A percentile compares a stretch with the other conserved stretches of the same genome.
phyloP scores from a whole-genome alignment of 2,888 invertebrate genomes.

The Orgyia antiqua region DNA sequence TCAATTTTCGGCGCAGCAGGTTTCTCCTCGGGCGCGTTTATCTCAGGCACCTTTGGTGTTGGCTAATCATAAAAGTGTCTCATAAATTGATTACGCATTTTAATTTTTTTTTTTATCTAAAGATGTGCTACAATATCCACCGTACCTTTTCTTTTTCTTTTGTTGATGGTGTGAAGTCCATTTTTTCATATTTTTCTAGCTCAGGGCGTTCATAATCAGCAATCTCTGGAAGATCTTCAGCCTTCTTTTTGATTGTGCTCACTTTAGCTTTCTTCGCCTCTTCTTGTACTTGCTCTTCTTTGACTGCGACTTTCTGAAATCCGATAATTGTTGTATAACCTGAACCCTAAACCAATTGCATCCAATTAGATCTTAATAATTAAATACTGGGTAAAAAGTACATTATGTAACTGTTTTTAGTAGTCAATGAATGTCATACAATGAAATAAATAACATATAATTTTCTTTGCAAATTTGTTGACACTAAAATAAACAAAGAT shows the following conservation, averaged over 20 bases:
- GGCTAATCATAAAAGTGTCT: conserved; percentile 26
- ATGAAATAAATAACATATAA: neutral
- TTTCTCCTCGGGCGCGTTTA: conserved; percentile 80
- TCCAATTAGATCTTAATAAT: no score
- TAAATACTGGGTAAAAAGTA: neutral
- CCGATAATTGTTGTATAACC: conserved; percentile 10
- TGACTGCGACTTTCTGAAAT: conserved; percentile 68
- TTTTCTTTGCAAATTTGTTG: no score
- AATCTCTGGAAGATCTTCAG: conserved; percentile 79
- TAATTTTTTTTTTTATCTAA: no score
- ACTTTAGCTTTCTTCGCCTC: conserved; percentile 70
- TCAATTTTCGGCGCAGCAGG: conserved; percentile 89
- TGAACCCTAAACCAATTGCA: no score
- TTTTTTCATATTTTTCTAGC: conserved; percentile 82
- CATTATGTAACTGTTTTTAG: no score
- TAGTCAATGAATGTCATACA: no score
- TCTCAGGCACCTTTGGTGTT: conserved; percentile 80
- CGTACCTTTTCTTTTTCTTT: no score
- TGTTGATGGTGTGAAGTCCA: conserved; percentile 69
- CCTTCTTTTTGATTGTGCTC: conserved; percentile 71
- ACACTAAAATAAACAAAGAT: no score
- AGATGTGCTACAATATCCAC: no score
- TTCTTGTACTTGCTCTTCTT: conserved; percentile 66
- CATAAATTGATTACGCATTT: neutral
- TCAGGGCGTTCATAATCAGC: conserved; percentile 88